Evolutionary conservation across 1,140 invertebrate species (phyloP), one percentile per base, ranked within the genome.

Genomic region (Cheumatopsyche charites): DNA sequence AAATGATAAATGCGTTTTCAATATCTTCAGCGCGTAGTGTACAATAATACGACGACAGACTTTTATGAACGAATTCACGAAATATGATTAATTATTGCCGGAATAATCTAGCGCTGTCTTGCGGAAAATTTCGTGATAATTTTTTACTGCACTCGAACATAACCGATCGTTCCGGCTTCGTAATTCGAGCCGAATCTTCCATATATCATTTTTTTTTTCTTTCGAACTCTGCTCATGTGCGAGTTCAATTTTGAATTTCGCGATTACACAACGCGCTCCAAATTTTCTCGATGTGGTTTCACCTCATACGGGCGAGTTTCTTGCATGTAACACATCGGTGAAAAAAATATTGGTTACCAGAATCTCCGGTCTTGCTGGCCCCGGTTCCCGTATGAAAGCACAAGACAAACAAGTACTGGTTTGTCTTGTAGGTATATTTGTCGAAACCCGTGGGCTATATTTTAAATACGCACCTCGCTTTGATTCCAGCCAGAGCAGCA

Each of bases 1-100:
- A 15, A 23, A 63, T 63, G 62, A 63, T 63, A 63, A 63, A 63
- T 63, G 62, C 62, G 15, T 42, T 41, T 63, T 63, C 62, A 63
- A 63, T 63, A 63, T 63, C 62, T 6, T 17, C 52, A 23, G 12
- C 29, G 62, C 29, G 15, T 42, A 58, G 21, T 58, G 55, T 58
- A 23, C 55, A 58, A 58, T 58, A 58, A 58, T 52, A 52, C 7
- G 19, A 55, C 19, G 21, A 55, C 49, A 23, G 21, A 17, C 21
- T 58, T 25, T 41, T 63, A 63, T 42, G 29, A 58, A 58, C 41
- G 41, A 63, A 29, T 63, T 63, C 29, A 63, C 19, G n/a, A 42
- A 42, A 15, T 42, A 63, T 63, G 62, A 63, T 63, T 63, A 63
- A 63, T 63, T 23, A 25, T 41, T 23, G 11, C 42, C 4, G 17